phyloP scores from a whole-genome alignment of 2,888 invertebrate species.

The Meliscaeva auricollis region DNA sequence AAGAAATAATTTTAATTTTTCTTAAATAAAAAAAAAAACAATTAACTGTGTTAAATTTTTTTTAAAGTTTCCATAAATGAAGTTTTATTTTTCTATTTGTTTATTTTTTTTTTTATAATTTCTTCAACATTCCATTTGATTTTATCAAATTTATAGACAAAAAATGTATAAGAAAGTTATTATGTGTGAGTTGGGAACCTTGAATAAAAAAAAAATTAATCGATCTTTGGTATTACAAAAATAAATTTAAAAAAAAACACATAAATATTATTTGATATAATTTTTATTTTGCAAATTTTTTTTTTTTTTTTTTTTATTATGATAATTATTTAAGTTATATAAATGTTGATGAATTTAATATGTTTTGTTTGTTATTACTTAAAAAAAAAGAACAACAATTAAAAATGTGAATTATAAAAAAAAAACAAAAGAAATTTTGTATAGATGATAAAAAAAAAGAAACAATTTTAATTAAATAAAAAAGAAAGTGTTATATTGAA shows the following conservation, averaged over 20 bases:
- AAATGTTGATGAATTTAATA: constrained; percentile 75
- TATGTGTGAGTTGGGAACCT: constrained; percentile 42
- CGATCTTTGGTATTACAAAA: constrained; percentile 70
- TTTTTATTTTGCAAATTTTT: constrained; percentile 58
- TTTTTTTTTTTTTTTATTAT: constrained; percentile 33
- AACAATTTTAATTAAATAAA: constrained; percentile 70
- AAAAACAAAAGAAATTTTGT: constrained; percentile 66
- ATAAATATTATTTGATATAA: constrained; percentile 28
- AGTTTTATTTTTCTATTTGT: constrained; percentile 27
- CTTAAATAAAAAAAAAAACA: constrained; percentile 40
- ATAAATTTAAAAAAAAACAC: constrained; percentile 38
- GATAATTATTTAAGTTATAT: constrained; percentile 59
- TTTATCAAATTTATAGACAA: constrained; percentile 50
- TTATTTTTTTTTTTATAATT: constrained; percentile 55
- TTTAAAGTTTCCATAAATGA: constrained; percentile 73
- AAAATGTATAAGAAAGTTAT: constrained; percentile 25
- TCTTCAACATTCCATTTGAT: constrained; percentile 74
- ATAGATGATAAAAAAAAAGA: constrained; percentile 64
- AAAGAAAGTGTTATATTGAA: constrained; percentile 70
- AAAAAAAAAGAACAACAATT: constrained; percentile 49
- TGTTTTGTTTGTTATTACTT: constrained; percentile 71
- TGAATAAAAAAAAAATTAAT: constrained; percentile 23
- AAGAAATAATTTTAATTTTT: constrained; percentile 62
- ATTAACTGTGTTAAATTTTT: constrained; percentile 67
- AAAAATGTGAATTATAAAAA: constrained; percentile 22